Conservation (phyloP, 2,888 invertebrate species). For the Mimachlamys varia region DNA sequence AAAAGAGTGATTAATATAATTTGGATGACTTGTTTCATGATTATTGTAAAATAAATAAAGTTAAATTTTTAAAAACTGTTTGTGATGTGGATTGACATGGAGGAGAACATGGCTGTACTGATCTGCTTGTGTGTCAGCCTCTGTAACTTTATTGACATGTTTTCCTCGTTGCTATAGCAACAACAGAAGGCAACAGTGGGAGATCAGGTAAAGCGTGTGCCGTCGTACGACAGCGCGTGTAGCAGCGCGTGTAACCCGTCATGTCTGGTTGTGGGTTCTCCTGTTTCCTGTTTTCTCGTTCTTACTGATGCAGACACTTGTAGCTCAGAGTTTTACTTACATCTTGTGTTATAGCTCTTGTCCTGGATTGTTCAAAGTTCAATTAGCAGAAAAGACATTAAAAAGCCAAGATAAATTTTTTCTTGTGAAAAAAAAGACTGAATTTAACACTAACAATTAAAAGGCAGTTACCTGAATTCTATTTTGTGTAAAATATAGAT, state of each 20-base stretch:
- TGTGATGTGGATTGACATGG: no score
- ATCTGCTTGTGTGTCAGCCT: conserved; percentile 28
- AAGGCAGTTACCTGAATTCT: not conserved
- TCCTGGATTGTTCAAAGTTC: not conserved
- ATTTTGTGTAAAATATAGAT: not conserved
- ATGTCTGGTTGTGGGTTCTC: conserved; percentile 29
- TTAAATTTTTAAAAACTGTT: no score
- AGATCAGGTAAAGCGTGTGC: conserved; percentile 50
- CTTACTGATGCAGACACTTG: not conserved
- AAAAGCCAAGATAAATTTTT: not conserved
- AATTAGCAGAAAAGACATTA: not conserved
- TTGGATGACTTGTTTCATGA: no score
- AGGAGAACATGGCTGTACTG: conserved; percentile 5
- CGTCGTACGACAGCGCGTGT: conserved; percentile 15
- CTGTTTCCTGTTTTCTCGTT: not conserved
- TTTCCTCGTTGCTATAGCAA: conserved; percentile 52
- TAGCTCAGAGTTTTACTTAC: not conserved
- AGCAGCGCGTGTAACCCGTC: not conserved
- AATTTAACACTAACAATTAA: no score
- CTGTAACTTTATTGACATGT: not conserved
- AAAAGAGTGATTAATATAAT: no score
- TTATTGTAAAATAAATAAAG: no score
- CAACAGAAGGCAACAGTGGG: conserved; percentile 53
- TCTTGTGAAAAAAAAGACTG: no score
- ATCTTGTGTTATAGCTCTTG: not conserved